Evolutionary conservation across 2,888 invertebrate species (phyloP).

Genomic region (Geotrupes spiniger): DNA sequence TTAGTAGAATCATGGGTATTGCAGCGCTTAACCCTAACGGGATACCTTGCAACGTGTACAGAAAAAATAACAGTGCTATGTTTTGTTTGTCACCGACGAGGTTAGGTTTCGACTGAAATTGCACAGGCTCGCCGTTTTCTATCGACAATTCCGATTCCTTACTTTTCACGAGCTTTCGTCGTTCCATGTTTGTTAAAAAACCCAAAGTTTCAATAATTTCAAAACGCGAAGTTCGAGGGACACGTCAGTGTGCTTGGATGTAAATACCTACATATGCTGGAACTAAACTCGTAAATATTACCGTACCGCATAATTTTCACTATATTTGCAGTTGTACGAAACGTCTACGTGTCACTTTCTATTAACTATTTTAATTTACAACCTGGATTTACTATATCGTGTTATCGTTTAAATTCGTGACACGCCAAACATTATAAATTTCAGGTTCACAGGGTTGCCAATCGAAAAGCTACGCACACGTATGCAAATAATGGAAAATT

Average conservation of each 20-base stretch:
- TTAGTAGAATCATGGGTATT: slow-evolving; percentile 93
- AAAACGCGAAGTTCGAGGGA: not conserved
- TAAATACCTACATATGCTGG: no score
- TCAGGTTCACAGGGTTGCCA: no score
- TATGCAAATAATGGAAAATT: no score
- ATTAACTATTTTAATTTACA: no score
- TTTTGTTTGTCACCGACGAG: slow-evolving; percentile 74
- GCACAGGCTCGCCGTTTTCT: slow-evolving; percentile 39
- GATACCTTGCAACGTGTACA: slow-evolving; percentile 93
- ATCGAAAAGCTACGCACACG: no score
- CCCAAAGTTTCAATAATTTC: not conserved
- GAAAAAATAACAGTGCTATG: slow-evolving; percentile 82
- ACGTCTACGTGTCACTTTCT: no score
- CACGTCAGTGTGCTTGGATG: not conserved
- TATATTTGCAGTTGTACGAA: no score
- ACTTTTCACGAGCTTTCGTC: slow-evolving; percentile 28
- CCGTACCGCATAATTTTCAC: no score
- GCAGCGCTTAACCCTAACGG: slow-evolving; percentile 93
- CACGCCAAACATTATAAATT: no score
- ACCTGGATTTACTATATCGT: no score
- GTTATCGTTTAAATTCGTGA: no score
- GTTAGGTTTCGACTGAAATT: slow-evolving; percentile 26
- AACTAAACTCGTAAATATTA: no score
- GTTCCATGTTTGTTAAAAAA: slow-evolving; percentile 26
- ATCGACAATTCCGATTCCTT: slow-evolving; percentile 28